These are phyloP conservation scores for Ctenochaetus hawaiiensis DNA, from an alignment of 2,797 vertebrate species.

Conservation along the genomic window DNA sequence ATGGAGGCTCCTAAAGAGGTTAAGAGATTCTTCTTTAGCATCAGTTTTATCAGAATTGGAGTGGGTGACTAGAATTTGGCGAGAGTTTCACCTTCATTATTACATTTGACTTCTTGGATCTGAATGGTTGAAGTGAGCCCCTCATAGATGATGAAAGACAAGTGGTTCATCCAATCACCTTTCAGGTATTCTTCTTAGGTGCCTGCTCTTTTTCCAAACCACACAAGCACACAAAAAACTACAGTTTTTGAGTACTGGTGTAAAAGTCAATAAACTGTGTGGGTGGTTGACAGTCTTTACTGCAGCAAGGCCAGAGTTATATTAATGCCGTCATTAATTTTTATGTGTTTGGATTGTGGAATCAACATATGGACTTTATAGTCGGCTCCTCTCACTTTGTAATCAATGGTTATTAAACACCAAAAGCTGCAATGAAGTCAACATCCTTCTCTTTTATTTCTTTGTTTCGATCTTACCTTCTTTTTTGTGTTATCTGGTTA, in stretches of 20 bases:
- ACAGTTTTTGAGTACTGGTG: neutral
- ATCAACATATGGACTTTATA: conserved; percentile 34
- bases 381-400: conserved; percentile 14
- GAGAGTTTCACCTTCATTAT: too few species aligned
- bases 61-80: too few species aligned
- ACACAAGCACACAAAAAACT: neutral
- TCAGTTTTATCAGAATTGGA: too few species aligned
- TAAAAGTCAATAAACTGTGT: conserved; percentile 19
- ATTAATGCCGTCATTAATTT: conserved; percentile 46
- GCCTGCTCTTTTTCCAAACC: too few species aligned
- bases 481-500: conserved; percentile 8
- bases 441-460: conserved; percentile 1
- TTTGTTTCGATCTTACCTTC: neutral
- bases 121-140: too few species aligned
- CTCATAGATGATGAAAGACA: too few species aligned
- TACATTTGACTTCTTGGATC: too few species aligned
- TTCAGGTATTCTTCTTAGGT: too few species aligned
- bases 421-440: neutral
- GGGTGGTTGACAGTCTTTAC: conserved; percentile 30
- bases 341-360: conserved; percentile 43
- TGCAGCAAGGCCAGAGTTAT: conserved; percentile 50
- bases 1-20: too few species aligned
- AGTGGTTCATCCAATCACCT: too few species aligned
- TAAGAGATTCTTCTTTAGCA: too few species aligned
- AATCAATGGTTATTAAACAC: conserved; percentile 37